Conservation (phyloP, 2,113 vertebrate genomes). For the Athene noctua region DNA sequence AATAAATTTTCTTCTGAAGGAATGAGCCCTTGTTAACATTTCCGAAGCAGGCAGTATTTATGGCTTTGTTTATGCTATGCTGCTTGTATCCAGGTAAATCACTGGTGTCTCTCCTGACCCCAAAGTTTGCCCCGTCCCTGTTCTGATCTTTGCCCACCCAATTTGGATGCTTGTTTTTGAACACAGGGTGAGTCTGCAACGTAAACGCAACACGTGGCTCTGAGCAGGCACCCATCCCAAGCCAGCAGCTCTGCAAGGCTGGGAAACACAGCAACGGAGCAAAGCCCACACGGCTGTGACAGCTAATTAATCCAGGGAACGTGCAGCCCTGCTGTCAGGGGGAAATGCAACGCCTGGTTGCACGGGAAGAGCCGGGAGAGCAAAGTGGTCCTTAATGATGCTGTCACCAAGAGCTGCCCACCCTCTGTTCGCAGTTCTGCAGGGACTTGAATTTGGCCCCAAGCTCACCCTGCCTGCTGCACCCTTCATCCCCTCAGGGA, state of each 20-base stretch:
- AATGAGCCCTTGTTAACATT: not conserved
- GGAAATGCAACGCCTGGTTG: not conserved
- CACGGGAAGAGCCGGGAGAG: not conserved
- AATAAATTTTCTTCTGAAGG: not conserved
- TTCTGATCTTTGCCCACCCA: not conserved
- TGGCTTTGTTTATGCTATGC: not conserved
- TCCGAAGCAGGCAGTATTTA: not conserved
- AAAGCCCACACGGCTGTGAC: accelerated
- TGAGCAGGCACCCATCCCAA: accelerated
- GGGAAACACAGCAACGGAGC: not conserved
- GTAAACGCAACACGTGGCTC: not conserved
- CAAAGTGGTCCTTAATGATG: not conserved
- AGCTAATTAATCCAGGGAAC: not conserved
- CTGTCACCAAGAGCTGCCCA: not conserved
- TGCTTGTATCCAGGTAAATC: not conserved
- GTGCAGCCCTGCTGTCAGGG: not conserved
- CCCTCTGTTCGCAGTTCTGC: not conserved
- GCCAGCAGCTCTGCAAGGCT: not conserved
- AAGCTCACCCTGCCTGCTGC: not conserved
- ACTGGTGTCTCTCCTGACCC: accelerated
- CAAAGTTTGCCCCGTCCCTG: not conserved
- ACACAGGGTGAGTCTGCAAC: not conserved
- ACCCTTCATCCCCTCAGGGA: accelerated
- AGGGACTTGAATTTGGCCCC: not conserved
- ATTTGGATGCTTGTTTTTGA: accelerated